Percentiles rank a stretch among this genome's conserved stretches.
phyloP scores from a whole-genome alignment of 2,888 invertebrate species.

The Cephonodes hylas region DNA sequence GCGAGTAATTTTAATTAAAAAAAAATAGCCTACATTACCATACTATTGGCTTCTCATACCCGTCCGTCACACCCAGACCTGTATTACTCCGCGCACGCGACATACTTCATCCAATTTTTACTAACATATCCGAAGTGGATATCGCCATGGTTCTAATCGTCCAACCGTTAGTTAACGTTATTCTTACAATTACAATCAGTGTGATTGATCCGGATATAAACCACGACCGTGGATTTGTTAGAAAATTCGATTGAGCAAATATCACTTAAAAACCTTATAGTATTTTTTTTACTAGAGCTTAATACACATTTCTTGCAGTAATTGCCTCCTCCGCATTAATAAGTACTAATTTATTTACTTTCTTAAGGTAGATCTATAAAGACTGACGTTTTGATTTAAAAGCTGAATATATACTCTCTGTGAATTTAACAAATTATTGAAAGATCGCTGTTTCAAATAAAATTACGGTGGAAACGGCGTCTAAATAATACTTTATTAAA shows the following conservation, averaged over 20 bases:
- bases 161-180: constrained; percentile 34
- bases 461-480: too few species aligned
- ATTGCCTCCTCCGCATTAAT: too few species aligned
- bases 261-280: too few species aligned
- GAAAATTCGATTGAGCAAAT: not conserved
- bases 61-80: constrained; percentile 12
- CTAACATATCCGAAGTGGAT: constrained; percentile 13
- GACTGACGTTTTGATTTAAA: too few species aligned
- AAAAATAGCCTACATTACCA: not conserved
- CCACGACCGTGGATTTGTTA: not conserved
- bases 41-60: constrained; percentile 2
- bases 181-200: constrained; percentile 15
- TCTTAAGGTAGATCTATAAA: too few species aligned
- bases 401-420: too few species aligned
- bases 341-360: too few species aligned
- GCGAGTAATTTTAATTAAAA: not conserved
- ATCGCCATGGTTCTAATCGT: constrained; percentile 18
- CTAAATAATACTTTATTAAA: too few species aligned
- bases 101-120: constrained; percentile 33
- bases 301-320: too few species aligned
- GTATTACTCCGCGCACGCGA: constrained; percentile 39
- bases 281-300: not conserved
- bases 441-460: too few species aligned
- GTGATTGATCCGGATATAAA: not conserved
- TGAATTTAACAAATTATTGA: too few species aligned